These are phyloP conservation scores for Paramormyrops hopkinsi DNA, from an alignment of 2,797 vertebrate genomes.

Conservation along the genomic window DNA sequence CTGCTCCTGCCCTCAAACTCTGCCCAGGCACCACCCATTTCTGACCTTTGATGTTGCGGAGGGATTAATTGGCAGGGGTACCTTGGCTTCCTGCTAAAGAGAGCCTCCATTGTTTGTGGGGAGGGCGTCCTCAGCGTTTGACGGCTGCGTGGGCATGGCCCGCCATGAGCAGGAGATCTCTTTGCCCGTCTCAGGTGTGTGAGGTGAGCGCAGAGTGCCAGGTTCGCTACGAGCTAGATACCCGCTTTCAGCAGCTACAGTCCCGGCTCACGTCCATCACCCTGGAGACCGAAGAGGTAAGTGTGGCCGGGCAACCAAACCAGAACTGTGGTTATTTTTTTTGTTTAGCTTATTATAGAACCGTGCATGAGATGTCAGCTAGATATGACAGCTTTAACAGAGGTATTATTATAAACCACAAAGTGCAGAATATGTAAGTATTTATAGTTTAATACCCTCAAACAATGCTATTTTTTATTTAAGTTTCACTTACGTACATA, in stretches of 20 bases:
- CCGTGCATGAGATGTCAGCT: not conserved
- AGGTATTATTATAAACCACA: not conserved
- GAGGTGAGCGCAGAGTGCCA: slow-evolving; percentile 77
- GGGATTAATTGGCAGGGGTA: not conserved
- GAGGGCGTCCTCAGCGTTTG: no score
- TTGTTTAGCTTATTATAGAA: slow-evolving; percentile 15
- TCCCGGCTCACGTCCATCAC: slow-evolving; percentile 69
- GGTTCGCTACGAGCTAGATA: slow-evolving; percentile 77
- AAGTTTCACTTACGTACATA: not conserved
- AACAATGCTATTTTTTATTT: not conserved
- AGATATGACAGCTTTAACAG: not conserved
- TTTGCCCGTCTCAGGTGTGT: slow-evolving; percentile 60
- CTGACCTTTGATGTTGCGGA: not conserved
- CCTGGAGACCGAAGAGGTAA: slow-evolving; percentile 81
- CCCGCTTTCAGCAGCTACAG: slow-evolving; percentile 77
- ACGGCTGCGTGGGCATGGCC: not conserved
- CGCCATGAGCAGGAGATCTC: slow-evolving; percentile 4
- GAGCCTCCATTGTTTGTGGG: not conserved
- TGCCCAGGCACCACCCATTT: not conserved
- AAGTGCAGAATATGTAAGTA: not conserved
- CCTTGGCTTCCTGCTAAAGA: not conserved
- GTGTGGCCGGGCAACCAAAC: not conserved
- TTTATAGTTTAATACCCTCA: not conserved
- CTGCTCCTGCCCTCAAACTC: not conserved
- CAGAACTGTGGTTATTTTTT: not conserved